Base-by-base conservation (phyloP, 1,140 invertebrate genomes). In the Drosophila lacteicornis region DNA sequence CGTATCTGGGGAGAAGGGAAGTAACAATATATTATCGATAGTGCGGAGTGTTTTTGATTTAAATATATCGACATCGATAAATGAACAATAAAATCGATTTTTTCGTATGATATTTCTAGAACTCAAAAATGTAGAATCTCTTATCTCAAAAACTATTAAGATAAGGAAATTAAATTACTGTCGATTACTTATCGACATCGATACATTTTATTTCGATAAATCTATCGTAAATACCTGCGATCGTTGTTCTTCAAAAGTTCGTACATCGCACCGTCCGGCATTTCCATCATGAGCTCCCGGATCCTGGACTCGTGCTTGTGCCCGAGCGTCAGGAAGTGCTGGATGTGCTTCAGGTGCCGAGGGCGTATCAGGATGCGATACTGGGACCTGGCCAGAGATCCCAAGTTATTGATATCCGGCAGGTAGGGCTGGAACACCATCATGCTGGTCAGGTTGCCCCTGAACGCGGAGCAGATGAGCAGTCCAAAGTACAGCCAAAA, bases 401-500 rank as follows among this genome's bases (percentile, higher is more conserved):
- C 45, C 4, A 92, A 22, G 3, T 79, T 70, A 51, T 92, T 75
- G 7, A 92, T 77, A 22, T 92, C 92, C 7, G 91, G 85, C 4
- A 82, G 50, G 17, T 73, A 60, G 0, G 79, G 79, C 36, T 82
- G 88, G 38, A 86, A 82, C 33, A 92, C 81, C 68, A 92, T 53
- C 57, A 91, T 91, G 50, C 92, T 92, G 22, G 91, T 92, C 19
- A 92, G 53, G 50, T 92, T 92, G 7, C 91, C 82, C 7, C 56
- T 73, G 19, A 92, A 92, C 0, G 91, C 82, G 3, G 68, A 81
- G 38, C 80, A 80, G 7, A 92, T 92, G 7, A 92, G 63, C 55
- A 92, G 58, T 17, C 85, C 76, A 22, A 91, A 92, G n/a, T 75
- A 80, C 0, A 92, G 73, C 91, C 91, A 92, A 13, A 81, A 85